Percentiles rank a stretch among this genome's conserved stretches.
phyloP scores from a whole-genome alignment of 2,113 vertebrate genomes.

The Desmodus rotundus region DNA sequence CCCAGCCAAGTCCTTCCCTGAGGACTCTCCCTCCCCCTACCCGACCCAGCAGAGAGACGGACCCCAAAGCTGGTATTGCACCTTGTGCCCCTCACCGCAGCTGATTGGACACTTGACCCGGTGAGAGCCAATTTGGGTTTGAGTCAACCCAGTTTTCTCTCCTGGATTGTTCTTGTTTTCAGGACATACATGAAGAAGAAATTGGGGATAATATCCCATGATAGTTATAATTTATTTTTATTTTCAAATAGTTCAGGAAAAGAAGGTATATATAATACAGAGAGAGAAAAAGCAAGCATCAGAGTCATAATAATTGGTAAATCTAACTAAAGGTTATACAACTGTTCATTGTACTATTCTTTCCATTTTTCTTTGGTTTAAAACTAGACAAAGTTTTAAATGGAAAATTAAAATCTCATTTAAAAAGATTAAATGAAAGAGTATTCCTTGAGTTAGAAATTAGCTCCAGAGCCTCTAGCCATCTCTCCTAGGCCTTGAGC shows the following conservation, averaged over 20 bases:
- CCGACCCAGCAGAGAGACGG: not conserved
- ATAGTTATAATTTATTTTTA: constrained; percentile 1
- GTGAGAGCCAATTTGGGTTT: not conserved
- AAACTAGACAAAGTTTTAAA: not conserved
- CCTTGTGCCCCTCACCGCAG: not conserved
- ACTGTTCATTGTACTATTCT: not conserved
- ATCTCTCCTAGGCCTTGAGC: not conserved
- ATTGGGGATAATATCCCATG: not conserved
- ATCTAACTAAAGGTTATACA: not conserved
- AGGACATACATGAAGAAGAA: not conserved
- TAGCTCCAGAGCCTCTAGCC: not conserved
- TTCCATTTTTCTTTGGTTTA: not conserved
- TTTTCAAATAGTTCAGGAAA: not conserved
- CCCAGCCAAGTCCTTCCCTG: not conserved
- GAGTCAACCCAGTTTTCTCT: not conserved
- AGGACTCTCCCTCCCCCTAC: not conserved
- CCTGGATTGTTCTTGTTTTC: not conserved
- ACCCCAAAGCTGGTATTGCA: not conserved
- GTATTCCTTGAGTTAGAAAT: not conserved
- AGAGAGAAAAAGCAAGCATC: not conserved
- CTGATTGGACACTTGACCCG: not conserved
- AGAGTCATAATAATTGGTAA: not conserved
- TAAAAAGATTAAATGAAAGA: not conserved
- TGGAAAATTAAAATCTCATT: not conserved
- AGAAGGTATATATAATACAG: not conserved